Evolutionary conservation across 1,140 invertebrate species (phyloP).

Genomic region (Olivierus martensii): DNA sequence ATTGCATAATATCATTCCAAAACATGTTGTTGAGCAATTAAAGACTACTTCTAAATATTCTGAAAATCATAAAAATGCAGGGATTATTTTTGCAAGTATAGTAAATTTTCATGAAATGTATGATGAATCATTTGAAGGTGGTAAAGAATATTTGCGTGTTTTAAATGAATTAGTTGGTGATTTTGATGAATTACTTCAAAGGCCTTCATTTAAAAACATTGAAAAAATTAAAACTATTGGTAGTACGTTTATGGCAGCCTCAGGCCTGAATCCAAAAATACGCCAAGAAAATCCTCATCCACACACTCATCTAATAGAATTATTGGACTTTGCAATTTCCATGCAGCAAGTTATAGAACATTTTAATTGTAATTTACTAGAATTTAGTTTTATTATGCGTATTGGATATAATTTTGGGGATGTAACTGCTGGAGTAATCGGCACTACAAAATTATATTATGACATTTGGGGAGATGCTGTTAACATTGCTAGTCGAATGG

Average conservation of each 20-base stretch:
- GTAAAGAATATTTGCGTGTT: conserved; percentile 82
- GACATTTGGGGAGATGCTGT: conserved; percentile 99
- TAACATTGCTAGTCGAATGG: conserved; percentile 87
- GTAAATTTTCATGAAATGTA: conserved; percentile 94
- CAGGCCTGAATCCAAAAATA: conserved; percentile 71
- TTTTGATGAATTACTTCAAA: conserved; percentile 85
- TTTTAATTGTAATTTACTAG: conserved; percentile 75
- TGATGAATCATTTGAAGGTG: conserved; percentile 84
- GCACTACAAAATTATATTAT: conserved; percentile 88
- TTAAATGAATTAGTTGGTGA: conserved; percentile 88
- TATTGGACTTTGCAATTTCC: conserved; percentile 76
- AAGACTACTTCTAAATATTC: conserved; percentile 91
- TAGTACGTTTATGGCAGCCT: conserved; percentile 94
- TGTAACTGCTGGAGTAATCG: conserved; percentile 90
- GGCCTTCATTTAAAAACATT: conserved; percentile 73
- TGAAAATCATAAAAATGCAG: conserved; percentile 83
- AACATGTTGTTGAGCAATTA: conserved; percentile 81
- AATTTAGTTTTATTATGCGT: conserved; percentile 81
- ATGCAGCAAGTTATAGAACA: conserved; percentile 72
- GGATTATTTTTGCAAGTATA: conserved; percentile 87
- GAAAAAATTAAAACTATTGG: conserved; percentile 99
- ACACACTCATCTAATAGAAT: conserved; percentile 62
- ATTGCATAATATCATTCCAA: conserved; percentile 89
- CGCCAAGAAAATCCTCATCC: conserved; percentile 40
- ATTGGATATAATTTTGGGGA: conserved; percentile 56